Conservation (phyloP, 2,797 vertebrate genomes). For the Meriones psammophilus region DNA sequence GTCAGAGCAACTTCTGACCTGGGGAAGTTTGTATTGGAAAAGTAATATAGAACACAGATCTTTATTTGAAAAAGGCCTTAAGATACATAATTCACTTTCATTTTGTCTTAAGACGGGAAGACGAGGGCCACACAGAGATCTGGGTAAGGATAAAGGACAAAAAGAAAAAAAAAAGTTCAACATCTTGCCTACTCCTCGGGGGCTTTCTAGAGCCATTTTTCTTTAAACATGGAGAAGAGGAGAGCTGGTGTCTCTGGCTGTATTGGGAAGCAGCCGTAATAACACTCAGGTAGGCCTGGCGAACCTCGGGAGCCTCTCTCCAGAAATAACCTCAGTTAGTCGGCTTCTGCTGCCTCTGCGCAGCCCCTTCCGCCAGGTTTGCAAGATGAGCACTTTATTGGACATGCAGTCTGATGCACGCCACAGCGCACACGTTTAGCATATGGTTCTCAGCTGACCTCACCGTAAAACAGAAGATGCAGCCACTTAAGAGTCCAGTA, state of each 20-base stretch:
- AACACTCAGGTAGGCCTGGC: constrained; percentile 31
- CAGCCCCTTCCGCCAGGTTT: not conserved
- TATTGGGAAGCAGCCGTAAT: constrained; percentile 14
- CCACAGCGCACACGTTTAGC: not conserved
- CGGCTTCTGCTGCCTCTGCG: not conserved
- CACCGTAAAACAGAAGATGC: not conserved
- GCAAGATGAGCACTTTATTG: constrained; percentile 23
- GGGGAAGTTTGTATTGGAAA: constrained; percentile 1
- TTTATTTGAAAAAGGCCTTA: constrained; percentile 5
- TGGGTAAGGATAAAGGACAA: constrained; percentile 64
- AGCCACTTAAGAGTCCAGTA: not conserved
- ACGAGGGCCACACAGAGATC: constrained; percentile 74
- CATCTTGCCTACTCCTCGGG: constrained; percentile 59
- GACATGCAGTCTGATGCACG: not conserved
- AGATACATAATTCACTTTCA: constrained; percentile 64
- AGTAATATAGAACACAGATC: not conserved
- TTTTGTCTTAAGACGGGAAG: constrained; percentile 57
- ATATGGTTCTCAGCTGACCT: constrained; percentile 57
- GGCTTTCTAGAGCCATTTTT: constrained; percentile 69
- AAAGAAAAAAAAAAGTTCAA: constrained; percentile 49
- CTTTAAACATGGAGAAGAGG: constrained; percentile 65
- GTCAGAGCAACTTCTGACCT: constrained; percentile 46
- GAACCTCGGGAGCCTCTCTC: constrained; percentile 34
- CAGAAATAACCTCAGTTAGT: not conserved
- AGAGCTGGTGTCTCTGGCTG: constrained; percentile 62